A percentile compares a stretch with the other conserved stretches of the same genome.
Evolutionary conservation across 1,140 invertebrate species (phyloP).

Genomic region (Melipona quadrifasciata): DNA sequence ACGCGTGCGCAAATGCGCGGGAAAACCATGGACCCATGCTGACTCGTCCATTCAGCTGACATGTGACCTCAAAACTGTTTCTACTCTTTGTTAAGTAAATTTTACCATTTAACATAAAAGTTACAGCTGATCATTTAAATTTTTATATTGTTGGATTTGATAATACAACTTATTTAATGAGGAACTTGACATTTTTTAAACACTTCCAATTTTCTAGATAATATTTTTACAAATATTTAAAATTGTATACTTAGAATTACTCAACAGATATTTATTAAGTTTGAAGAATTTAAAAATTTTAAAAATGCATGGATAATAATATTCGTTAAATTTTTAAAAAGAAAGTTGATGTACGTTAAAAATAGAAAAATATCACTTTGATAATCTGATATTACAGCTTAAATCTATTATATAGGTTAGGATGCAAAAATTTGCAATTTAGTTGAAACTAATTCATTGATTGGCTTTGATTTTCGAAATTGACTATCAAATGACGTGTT

Average conservation of each 20-base stretch:
- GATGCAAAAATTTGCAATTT: background rate
- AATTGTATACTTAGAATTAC: background rate
- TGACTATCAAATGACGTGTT: background rate
- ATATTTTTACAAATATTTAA: background rate
- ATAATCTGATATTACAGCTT: no score
- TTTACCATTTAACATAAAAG: background rate
- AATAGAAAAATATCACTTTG: no score
- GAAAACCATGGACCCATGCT: slow-evolving; percentile 45
- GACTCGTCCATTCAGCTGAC: slow-evolving; percentile 31
- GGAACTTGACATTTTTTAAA: background rate
- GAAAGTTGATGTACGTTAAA: no score
- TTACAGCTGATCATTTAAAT: background rate
- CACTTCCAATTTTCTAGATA: background rate
- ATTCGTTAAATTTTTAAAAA: no score
- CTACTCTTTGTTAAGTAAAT: background rate
- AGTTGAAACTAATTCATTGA: background rate
- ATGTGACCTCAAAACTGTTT: no score
- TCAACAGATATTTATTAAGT: no score
- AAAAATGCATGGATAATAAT: no score
- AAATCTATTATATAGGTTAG: background rate
- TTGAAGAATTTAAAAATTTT: no score
- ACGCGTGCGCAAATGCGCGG: slow-evolving; percentile 57
- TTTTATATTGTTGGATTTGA: background rate
- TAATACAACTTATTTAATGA: background rate
- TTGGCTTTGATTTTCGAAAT: background rate